Evolutionary conservation across 2,113 vertebrate species (phyloP), one percentile per base, ranked within the genome.

Genomic region (Brachirus orientalis): DNA sequence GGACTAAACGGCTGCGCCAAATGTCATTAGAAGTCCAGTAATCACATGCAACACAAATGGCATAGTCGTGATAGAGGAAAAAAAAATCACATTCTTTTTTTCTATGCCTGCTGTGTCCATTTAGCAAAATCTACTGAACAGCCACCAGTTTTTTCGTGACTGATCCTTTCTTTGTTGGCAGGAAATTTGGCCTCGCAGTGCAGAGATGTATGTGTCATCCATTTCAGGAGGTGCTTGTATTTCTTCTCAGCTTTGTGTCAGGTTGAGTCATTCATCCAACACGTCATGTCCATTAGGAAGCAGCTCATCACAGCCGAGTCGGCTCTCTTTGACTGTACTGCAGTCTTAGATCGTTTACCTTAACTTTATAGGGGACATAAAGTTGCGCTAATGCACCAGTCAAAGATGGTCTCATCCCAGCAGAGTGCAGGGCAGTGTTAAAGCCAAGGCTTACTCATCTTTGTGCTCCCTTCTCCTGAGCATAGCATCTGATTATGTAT

Each of bases 321-420:
- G 69, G 65, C 65, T 44, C 71, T 44, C 13, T 72, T 44, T 55
- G 9, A 73, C 51, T 62, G 52, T 61, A 46, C 46, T 4, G 22
- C 70, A 45, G 41, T 58, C 63, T 69, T n/a, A 33, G 53, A 56
- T 20, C 36, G 4, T 77, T 80, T 58, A 53, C 67, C 60, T 72
- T 44, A 60, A 67, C 63, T 83, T 79, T 83, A 83, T 56, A 28
- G 48, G 43, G 62, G 40, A 65, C 48, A 48, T 85, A 76, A 75
- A 82, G 36, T 40, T 48, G 48, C 9, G 43, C 57, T 72, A 74
- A 76, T 74, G 79, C 65, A 41, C 48, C 66, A 11, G 3, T 75
- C 58, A 76, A 69, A 58, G 22, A 16, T 22, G 52, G 18, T 28
- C 36, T 51, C 37, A 7, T 51, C 43, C 47, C 64, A 60, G 54